phyloP scores from a whole-genome alignment of 2,888 invertebrate genomes.

The Leucoptera coffeella region DNA sequence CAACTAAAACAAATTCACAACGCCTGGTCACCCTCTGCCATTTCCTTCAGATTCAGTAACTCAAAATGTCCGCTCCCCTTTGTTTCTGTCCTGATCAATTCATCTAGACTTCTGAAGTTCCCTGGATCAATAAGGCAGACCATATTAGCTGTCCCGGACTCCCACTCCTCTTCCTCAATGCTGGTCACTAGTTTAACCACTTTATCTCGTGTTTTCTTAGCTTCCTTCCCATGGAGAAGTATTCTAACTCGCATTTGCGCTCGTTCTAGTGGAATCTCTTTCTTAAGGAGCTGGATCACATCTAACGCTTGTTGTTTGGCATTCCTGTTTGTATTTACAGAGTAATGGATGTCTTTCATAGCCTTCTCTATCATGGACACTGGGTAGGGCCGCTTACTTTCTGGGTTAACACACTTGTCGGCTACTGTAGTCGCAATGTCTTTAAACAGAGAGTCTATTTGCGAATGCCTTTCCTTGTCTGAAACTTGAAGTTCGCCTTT shows the following conservation, averaged over 20 bases:
- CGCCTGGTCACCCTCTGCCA: conserved; percentile 80
- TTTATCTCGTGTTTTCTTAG: conserved; percentile 78
- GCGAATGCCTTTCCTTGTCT: conserved; percentile 92
- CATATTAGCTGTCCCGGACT: conserved; percentile 72
- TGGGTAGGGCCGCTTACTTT: conserved; percentile 92
- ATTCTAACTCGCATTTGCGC: conserved; percentile 92
- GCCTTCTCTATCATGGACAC: conserved; percentile 96
- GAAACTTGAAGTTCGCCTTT: conserved; percentile 98
- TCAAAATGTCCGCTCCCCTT: conserved; percentile 86
- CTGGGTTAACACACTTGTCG: conserved; percentile 95
- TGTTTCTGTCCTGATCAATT: conserved; percentile 77
- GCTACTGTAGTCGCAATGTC: conserved; percentile 92
- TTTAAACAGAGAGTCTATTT: conserved; percentile 81
- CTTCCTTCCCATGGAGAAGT: conserved; percentile 71
- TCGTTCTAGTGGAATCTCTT: conserved; percentile 83
- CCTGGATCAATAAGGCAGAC: conserved; percentile 89
- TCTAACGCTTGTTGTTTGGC: conserved; percentile 96
- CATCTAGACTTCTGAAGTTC: conserved; percentile 81
- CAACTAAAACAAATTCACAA: conserved; percentile 21
- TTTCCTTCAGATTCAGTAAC: conserved; percentile 86
- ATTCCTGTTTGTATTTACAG: conserved; percentile 89
- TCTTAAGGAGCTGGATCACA: conserved; percentile 80
- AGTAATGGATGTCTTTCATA: conserved; percentile 93
- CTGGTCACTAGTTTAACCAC: conserved; percentile 67
- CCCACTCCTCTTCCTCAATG: conserved; percentile 83